phyloP scores from a whole-genome alignment of 2,888 invertebrate genomes.

The Diarsia rubi region DNA sequence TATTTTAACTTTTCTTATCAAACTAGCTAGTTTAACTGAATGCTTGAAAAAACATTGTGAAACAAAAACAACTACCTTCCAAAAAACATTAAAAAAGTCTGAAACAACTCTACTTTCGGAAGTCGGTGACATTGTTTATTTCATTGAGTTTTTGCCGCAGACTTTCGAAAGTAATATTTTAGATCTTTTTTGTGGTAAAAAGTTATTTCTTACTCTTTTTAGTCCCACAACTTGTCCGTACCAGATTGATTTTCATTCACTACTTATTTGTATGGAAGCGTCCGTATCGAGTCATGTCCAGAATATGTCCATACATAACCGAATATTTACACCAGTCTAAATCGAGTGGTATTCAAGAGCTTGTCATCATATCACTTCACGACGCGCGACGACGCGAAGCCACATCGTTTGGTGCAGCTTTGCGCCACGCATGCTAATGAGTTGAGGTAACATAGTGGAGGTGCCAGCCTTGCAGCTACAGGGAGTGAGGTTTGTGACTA shows the following conservation, averaged over 20 bases:
- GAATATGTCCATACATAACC: not conserved
- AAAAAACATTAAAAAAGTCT: too few relatives aligned
- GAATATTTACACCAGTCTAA: not conserved
- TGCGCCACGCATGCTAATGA: conserved; percentile 61
- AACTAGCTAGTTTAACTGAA: too few relatives aligned
- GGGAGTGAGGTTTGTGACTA: not conserved
- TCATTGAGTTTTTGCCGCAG: too few relatives aligned
- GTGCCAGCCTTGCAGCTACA: conserved; percentile 20
- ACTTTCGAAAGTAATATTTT: too few relatives aligned
- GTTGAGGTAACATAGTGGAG: conserved; percentile 36
- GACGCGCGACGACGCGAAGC: conserved; percentile 43
- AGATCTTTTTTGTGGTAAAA: too few relatives aligned
- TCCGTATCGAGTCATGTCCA: not conserved
- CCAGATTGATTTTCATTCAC: not conserved
- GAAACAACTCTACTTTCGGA: too few relatives aligned
- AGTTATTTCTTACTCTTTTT: too few relatives aligned
- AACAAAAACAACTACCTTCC: too few relatives aligned
- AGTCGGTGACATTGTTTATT: too few relatives aligned
- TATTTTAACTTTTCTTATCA: too few relatives aligned
- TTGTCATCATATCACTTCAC: conserved; percentile 61
- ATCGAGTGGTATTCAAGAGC: conserved; percentile 49
- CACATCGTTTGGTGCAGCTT: conserved; percentile 50
- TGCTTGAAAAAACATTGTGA: too few relatives aligned
- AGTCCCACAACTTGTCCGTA: not conserved
- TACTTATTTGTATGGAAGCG: not conserved